Percentiles rank a stretch among this genome's conserved stretches.
These are phyloP conservation scores for Spilosoma lubricipeda DNA, from an alignment of 2,888 invertebrate species.

Conservation along the genomic window DNA sequence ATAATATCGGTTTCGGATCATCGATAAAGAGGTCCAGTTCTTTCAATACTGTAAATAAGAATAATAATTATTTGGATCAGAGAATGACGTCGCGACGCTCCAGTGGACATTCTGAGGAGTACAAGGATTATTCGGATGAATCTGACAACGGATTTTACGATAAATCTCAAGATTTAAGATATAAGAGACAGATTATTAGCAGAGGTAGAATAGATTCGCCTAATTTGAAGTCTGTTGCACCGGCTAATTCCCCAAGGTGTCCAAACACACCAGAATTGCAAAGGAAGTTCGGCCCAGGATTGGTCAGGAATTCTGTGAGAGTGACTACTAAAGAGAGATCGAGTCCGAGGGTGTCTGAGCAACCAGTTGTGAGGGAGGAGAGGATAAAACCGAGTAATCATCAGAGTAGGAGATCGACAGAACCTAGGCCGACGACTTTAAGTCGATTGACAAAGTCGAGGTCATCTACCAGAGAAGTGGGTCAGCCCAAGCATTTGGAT, in stretches of 20 bases:
- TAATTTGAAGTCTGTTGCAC: slow-evolving; percentile 78
- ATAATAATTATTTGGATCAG: slow-evolving; percentile 75
- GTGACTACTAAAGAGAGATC: slow-evolving; percentile 82
- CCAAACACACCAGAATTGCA: slow-evolving; percentile 88
- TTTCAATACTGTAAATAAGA: slow-evolving; percentile 85
- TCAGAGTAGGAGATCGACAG: slow-evolving; percentile 78
- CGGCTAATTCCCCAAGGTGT: slow-evolving; percentile 83
- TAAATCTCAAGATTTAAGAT: slow-evolving; percentile 78
- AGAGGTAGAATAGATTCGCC: slow-evolving; percentile 88
- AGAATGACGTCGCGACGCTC: slow-evolving; percentile 67
- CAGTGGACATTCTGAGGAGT: slow-evolving; percentile 74
- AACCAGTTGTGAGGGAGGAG: slow-evolving; percentile 75
- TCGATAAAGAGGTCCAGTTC: slow-evolving; percentile 90
- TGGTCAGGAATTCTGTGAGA: slow-evolving; percentile 76
- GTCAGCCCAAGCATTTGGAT: slow-evolving; percentile 73
- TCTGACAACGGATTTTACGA: slow-evolving; percentile 77
- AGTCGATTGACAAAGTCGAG: slow-evolving; percentile 81
- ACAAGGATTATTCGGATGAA: slow-evolving; percentile 76
- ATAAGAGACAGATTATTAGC: slow-evolving; percentile 90
- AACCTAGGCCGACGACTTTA: slow-evolving; percentile 75
- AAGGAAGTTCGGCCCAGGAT: slow-evolving; percentile 85
- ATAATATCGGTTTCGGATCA: slow-evolving; percentile 65
- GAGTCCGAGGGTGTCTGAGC: slow-evolving; percentile 88
- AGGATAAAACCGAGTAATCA: slow-evolving; percentile 72
- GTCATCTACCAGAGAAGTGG: slow-evolving; percentile 79